Evolutionary conservation across 2,113 vertebrate genomes (phyloP).

Genomic region (Microtus montanus): DNA sequence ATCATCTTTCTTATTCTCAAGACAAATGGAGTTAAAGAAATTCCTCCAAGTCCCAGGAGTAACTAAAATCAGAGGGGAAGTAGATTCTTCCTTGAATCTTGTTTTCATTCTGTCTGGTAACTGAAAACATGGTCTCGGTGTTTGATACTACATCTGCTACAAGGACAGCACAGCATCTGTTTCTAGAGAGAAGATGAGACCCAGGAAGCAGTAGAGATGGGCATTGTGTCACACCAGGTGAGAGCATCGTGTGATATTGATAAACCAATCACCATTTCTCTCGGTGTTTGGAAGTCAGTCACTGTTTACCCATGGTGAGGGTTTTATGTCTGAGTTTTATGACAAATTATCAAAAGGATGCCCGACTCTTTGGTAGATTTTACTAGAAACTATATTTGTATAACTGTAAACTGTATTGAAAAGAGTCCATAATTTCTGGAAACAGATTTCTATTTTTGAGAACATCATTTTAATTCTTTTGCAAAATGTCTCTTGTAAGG

Average conservation of each 20-base stretch:
- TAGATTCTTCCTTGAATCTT: slow-evolving; percentile 19
- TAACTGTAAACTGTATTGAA: neutral
- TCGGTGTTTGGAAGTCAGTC: slow-evolving; percentile 36
- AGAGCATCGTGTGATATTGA: slow-evolving; percentile 37
- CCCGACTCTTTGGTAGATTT: neutral
- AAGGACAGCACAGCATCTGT: neutral
- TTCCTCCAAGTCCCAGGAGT: slow-evolving; percentile 35
- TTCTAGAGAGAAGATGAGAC: neutral
- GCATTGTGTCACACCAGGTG: slow-evolving; percentile 27
- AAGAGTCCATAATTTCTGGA: neutral
- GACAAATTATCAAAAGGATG: neutral
- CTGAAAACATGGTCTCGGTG: slow-evolving; percentile 29
- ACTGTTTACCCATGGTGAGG: neutral
- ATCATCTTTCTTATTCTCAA: slow-evolving; percentile 28
- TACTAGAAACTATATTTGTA: neutral
- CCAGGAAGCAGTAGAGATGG: slow-evolving; percentile 11
- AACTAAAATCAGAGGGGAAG: slow-evolving; percentile 3
- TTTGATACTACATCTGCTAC: slow-evolving; percentile 23
- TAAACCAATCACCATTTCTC: slow-evolving; percentile 37
- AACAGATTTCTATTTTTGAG: neutral
- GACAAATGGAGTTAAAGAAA: slow-evolving; percentile 22
- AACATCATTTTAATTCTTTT: slow-evolving; percentile 28
- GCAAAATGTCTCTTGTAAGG: neutral
- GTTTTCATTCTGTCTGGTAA: slow-evolving; percentile 23
- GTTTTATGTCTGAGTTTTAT: slow-evolving; percentile 43